Conservation (phyloP, 1,140 invertebrate species). For the Octopus bimaculoides region DNA sequence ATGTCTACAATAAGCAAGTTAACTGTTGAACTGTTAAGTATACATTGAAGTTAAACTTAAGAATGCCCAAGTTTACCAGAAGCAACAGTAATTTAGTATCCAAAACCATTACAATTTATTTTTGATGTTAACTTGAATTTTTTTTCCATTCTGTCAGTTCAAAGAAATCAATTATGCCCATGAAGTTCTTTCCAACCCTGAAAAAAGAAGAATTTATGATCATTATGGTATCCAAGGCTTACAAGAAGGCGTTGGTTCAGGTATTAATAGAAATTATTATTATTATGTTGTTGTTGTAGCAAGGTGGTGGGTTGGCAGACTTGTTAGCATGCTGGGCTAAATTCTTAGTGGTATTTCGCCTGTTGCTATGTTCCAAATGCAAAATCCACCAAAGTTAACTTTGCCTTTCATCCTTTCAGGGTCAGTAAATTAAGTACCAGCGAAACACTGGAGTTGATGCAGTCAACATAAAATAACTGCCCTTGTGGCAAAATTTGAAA, state of each 20-base stretch:
- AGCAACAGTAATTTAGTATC: neutral
- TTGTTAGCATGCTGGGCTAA: no score
- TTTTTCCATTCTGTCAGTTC: slow-evolving; percentile 64
- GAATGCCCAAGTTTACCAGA: neutral
- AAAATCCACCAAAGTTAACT: no score
- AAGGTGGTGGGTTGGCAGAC: no score
- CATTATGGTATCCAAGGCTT: slow-evolving; percentile 94
- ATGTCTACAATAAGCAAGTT: neutral
- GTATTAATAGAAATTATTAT: neutral
- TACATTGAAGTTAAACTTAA: neutral
- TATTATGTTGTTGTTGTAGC: no score
- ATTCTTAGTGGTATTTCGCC: no score
- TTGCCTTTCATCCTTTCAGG: no score
- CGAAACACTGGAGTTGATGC: no score
- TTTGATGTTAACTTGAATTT: neutral
- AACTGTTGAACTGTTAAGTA: neutral
- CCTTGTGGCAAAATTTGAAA: no score
- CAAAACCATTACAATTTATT: neutral
- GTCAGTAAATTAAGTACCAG: no score
- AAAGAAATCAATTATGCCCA: slow-evolving; percentile 98
- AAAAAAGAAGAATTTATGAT: slow-evolving; percentile 95
- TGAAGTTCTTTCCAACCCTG: slow-evolving; percentile 93
- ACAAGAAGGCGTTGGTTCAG: slow-evolving; percentile 82
- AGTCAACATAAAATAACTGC: no score
- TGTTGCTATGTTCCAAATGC: no score